Evolutionary conservation across 2,888 invertebrate genomes (phyloP).

Genomic region (Sarcophaga carnaria): DNA sequence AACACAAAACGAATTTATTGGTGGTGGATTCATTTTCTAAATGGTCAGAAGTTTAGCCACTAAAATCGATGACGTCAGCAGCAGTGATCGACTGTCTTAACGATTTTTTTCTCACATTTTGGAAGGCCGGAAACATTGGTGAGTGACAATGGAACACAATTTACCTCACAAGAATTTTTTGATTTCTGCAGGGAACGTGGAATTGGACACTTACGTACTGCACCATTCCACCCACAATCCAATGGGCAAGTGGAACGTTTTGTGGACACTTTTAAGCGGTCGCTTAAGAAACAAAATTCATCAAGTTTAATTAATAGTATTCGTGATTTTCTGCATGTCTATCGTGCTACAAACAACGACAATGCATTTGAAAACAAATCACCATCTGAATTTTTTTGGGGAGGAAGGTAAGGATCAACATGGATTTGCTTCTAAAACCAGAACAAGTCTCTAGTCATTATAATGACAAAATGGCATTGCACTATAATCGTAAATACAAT

Average conservation of each 20-base stretch:
- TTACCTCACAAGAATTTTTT: constrained; percentile 57
- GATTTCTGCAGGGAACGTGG: constrained; percentile 61
- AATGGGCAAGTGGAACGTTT: constrained; percentile 72
- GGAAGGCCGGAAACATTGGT: constrained; percentile 30
- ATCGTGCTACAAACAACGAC: constrained; percentile 8
- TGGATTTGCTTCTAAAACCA: constrained; percentile 34
- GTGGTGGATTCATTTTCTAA: constrained; percentile 58
- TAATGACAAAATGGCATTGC: constrained; percentile 16
- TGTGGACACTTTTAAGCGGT: constrained; percentile 70
- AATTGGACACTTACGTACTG: constrained; percentile 65
- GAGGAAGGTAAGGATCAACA: too few relatives aligned
- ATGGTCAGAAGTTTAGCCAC: constrained; percentile 49
- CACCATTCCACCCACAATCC: constrained; percentile 66
- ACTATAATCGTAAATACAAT: constrained; percentile 42
- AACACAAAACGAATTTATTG: constrained; percentile 39
- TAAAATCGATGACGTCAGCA: constrained; percentile 38
- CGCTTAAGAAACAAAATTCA: constrained; percentile 35
- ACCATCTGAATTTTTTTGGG: too few relatives aligned
- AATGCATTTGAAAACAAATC: too few relatives aligned
- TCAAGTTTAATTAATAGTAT: constrained; percentile 7
- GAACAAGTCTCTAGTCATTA: constrained; percentile 26
- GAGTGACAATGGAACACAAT: constrained; percentile 63
- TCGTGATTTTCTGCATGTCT: constrained; percentile 24
- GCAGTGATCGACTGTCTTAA: constrained; percentile 36
- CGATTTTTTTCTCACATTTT: constrained; percentile 39